Evolutionary conservation across 23 tunicate genomes (phyloP), one percentile per base, ranked within the genome.

Genomic region (Halocynthia aurantium): DNA sequence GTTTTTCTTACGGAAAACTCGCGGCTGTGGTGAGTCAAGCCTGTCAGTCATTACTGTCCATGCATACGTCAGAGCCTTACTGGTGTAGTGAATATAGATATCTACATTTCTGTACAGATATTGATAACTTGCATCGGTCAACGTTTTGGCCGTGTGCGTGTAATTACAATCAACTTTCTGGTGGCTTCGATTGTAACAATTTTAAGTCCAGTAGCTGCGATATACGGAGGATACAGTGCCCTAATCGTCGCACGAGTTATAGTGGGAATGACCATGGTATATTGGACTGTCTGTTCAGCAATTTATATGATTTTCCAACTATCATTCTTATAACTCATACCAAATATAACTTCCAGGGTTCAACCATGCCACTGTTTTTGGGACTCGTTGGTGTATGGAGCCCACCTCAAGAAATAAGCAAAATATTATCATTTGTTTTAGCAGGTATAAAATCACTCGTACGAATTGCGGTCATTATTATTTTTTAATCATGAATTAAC

Each of bases 321-420:
- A 31, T 31, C 44, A 31, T 31, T 31, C 44, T 31, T 31, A 31
- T 4, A 31, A 31, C 44, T 31, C 44, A 31, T 31, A 31, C 44
- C 44, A 31, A 13, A 0, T 13, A 13, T 58, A 13, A 13, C 17
- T 58, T 65, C 31, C 70, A 65, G 70, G 70, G 70, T 65, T 49
- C 22, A 9, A 65, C 70, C 9, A 15, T 65, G 10, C 5, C 70
- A 10, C 70, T 20, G 19, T 10, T 65, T 40, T 65, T 65, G 10
- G 70, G 70, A 15, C 70, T 65, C 31, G 70, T 49, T 10, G 70
- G 70, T 20, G 31, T 10, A 65, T 65, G 70, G 70, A 20, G 49
- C 22, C 70, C 70, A 8, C 70, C 70, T 5, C 70, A 65, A 5
- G 70, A 65, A 65, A 40, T 40, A 65, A 65, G 70, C 19, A 65